phyloP scores from a whole-genome alignment of 2,888 invertebrate genomes.

The Drosophila conformis region DNA sequence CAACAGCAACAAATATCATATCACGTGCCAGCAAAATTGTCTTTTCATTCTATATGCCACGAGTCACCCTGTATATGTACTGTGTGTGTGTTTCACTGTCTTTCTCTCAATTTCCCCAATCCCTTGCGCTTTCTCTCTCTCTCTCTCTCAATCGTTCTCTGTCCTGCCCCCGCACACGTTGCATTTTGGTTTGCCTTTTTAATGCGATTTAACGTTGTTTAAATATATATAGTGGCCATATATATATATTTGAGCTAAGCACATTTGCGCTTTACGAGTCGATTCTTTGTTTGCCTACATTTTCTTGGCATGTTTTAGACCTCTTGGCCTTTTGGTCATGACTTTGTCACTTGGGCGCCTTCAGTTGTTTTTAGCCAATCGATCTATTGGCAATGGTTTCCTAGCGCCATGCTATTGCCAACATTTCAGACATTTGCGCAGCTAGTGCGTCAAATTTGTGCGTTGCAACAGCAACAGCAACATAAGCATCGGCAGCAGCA shows the following conservation, averaged over 20 bases:
- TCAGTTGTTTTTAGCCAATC: slow-evolving; percentile 54
- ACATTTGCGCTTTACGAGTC: slow-evolving; percentile 25
- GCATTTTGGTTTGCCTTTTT: slow-evolving; percentile 42
- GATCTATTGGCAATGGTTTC: slow-evolving; percentile 39
- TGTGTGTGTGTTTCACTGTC: slow-evolving; percentile 9
- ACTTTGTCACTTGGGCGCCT: slow-evolving; percentile 64
- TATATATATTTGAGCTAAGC: slow-evolving; percentile 14
- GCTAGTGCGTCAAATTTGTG: slow-evolving; percentile 72
- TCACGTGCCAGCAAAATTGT: slow-evolving; percentile 48
- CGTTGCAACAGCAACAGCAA: slow-evolving; percentile 53
- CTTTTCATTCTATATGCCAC: neutral
- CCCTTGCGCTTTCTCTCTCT: neutral
- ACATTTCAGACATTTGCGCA: slow-evolving; percentile 73
- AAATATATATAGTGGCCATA: slow-evolving; percentile 2
- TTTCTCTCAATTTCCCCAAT: neutral
- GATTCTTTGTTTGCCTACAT: neutral
- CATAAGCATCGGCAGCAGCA: slow-evolving; percentile 35
- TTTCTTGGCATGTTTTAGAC: slow-evolving; percentile 28
- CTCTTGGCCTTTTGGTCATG: slow-evolving; percentile 63
- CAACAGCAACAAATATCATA: slow-evolving; percentile 8
- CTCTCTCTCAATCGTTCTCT: neutral
- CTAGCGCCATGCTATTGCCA: slow-evolving; percentile 71
- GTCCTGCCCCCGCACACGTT: slow-evolving; percentile 18
- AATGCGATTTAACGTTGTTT: slow-evolving; percentile 46
- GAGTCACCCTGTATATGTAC: slow-evolving; percentile 44